Base-by-base conservation (phyloP, 2,888 invertebrate genomes). In the Nemotelus nigrinus region DNA sequence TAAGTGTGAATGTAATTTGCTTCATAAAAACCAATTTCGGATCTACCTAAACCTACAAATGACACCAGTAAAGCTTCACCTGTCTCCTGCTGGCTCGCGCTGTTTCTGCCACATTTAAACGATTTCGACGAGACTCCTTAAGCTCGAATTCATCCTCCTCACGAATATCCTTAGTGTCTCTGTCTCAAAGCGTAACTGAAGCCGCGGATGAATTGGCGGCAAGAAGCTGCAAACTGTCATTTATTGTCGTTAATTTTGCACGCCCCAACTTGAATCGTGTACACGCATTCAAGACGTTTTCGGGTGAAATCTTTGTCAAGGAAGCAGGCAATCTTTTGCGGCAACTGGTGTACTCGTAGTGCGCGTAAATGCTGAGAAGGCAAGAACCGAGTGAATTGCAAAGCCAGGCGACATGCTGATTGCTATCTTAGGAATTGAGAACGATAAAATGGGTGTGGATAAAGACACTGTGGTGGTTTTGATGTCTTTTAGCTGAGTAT, bases 181-280 rank as follows among this genome's bases (percentile, higher is more conserved):
- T 25, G 25, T 74, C 74, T 47, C 63, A 63, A 63, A 45, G 63
- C 60, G 74, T 60, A 74, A 63, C 60, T 63, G 10, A 25, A 60
- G 60, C 41, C 50, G 41, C 25, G 60, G 44, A 74, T 63, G 70
- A 70, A 70, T 41, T 63, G 47, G 43, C 43, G 48, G 5, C 47
- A 63, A 63, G 50, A 74, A 74, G 74, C 74, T 74, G 74, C 60
- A 74, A 74, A 74, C 60, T 74, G 74, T 74, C 74, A 74, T 60
- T 74, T 74, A 63, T 63, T 74, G 74, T 63, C 50, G 47, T 74
- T 74, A 74, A 74, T 74, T 74, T 53, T 39, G 60, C 48, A 45
- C 6, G 47, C 41, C 48, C 63, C 25, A 25, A 7, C 60, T 43
- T 43, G 25, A 57, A 63, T 63, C 41, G 63, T 63, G 43, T 63